Base-by-base conservation (phyloP, 1,140 invertebrate species). In the Stegodyphus dumicola region DNA sequence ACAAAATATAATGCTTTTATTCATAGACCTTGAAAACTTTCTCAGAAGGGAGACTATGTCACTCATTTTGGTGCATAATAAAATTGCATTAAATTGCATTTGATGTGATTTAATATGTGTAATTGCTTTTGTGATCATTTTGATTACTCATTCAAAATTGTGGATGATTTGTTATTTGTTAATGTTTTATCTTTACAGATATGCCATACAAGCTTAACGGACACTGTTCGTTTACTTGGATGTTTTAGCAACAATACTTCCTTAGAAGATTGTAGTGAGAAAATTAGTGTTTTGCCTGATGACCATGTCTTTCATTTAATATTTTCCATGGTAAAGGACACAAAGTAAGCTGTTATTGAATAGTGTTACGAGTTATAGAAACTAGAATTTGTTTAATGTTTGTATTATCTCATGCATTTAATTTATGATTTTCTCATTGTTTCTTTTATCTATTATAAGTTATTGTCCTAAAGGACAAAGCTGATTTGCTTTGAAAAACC, bases 201-300 rank as follows among this genome's bases (percentile, higher is more conserved):
- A 79, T 97, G 97, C 89, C 95, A 95, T 90, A 96, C 96, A 76
- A 97, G 95, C 89, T 92, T 99, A 10, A 97, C 96, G 90, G 96
- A 99, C 90, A 97, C 97, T 5, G 92, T 99, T 64, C 92, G 96
- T 67, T 92, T 98, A 51, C 91, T 99, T 49, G 97, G 98, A 64
- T 98, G 97, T 91, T 99, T 98, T 90, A 86, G 84, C 56, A 87
- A 87, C 71, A 71, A 87, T n/a, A 69, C 67, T 13, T 33, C 77
- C 54, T 86, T 88, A 18, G 56, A 87, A 73, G 87, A 88, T 17
- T 60, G 51, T 56, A 69, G 65, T 79, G 70, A 84, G 52, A 86
- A 86, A 56, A 18, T 77, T 49, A 51, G 53, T 53, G 17, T 49
- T 71, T 66, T 74, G 48, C 64, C 76, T 17, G 84, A 86, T 86